Evolutionary conservation across 2,888 invertebrate species (phyloP), one percentile per base, ranked within the genome.

Genomic region (Rhogogaster chlorosoma): DNA sequence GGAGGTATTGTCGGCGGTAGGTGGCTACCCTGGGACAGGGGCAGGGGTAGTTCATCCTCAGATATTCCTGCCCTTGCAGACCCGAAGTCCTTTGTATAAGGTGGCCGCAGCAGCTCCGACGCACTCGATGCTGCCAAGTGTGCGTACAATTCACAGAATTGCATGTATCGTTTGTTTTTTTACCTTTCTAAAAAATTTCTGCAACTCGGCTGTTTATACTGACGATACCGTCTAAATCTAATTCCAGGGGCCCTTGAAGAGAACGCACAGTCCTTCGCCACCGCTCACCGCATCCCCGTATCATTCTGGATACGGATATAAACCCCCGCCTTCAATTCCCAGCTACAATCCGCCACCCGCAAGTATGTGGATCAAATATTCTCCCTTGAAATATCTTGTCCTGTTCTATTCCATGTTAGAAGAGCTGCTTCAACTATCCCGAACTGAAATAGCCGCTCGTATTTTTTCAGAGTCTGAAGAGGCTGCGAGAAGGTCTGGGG

Each of bases 401-500:
- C 84, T 84, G 82, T 87, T 83, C 71, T 83, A 87, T 53, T 87
- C 26, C 4, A 29, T 49, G 26, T 32, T 5, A 45, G 26, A 26
- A 12, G 38, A 38, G 26, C n/a, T 15, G n/a, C 26, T 73, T 26
- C 4, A 32, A 67, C 4, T 32, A 32, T 32, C 32, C 29, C 87
- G 89, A 89, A 89, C 88, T 90, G 86, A 90, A 88, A 84, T 84
- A 89, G 89, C 89, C 87, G 87, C 88, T 89, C 90, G 86, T 90
- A 86, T 89, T 89, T 91, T 90, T 92, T 89, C 95, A 96, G 96
- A 96, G 94, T 95, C 96, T 93, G 97, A 97, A 93, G 97, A 97
- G 94, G 96, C 96, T 92, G 96, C 97, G 92, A 96, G 97, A 95
- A 96, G 96, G 92, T 96, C 96, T 92, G 97, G 97, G 93, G 96